Evolutionary conservation across 2,797 vertebrate species (phyloP), one percentile per base, ranked within the genome.

Genomic region (Spondyliosoma cantharus): DNA sequence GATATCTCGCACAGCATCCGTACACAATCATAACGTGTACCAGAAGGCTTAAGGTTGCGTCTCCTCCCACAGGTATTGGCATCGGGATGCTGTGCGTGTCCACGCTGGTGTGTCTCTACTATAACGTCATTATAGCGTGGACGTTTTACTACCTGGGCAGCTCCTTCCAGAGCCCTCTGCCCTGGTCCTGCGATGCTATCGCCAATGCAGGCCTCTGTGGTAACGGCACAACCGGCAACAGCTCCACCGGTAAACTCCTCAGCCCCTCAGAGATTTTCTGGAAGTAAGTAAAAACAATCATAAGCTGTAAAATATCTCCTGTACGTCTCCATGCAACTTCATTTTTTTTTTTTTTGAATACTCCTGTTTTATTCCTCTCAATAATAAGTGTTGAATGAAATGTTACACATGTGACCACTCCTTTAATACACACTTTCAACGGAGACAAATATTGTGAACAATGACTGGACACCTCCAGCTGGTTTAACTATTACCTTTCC

Each of bases 91-190:
- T 96, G 15, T 95, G 95, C 22, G 94, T 95, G 42, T 96, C 96
- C 81, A 94, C 89, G 0, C 80, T 96, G 84, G 94, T 96, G 83
- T 95, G 94, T 69, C 94, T 98, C 66, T 97, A 96, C 92, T 96
- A 97, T 75, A 96, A 97, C 0, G 92, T 96, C 80, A 96, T 97
- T 73, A 95, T 97, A 25, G 95, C 96, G 1, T 96, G 96, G 95
- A 95, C 96, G 0, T 95, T 97, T 89, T 97, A 95, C 89, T 97
- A 97, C 94, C 92, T 95, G 89, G 93, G 90, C 76, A 95, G 92
- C 83, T 97, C 96, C 20, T 95, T 97, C 85, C 95, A 95, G 91
- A 97, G 94, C 88, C 96, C 97, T 3, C 93, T 97, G 88, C 96
- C 97, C 70, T 96, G 95, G 93, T 95, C 95, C 22, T 94, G 93